Base-by-base conservation (phyloP, 2,888 invertebrate genomes). In the Poecilus cupreus region DNA sequence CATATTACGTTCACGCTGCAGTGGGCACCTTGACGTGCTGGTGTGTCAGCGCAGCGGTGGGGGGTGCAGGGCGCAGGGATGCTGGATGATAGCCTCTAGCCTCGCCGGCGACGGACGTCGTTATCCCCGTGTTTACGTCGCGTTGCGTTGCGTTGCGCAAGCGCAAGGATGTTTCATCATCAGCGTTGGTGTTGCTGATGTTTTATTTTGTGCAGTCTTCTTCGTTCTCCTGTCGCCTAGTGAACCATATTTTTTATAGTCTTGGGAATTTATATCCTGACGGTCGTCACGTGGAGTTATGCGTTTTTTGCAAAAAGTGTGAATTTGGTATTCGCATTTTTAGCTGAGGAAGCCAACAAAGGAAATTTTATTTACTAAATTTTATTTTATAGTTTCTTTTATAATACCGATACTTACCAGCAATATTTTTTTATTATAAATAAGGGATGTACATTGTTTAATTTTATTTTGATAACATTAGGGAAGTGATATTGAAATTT, bases 1-100 rank as follows among this genome's bases (percentile, higher is more conserved):
- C 64, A 68, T 68, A 68, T 68, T 68, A 68, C 64, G 64, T 68
- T 68, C 64, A 68, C 64, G 64, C 64, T 68, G 64, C 64, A 68
- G 32, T 68, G 64, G 64, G 37, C 37, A 68, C 64, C 64, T 68
- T 68, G 64, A 68, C 60, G 60, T 24, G 20, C 8, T 22, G 54
- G 54, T 8, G 54, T n/a, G n/a, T n/a, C n/a, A n/a, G n/a, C n/a
- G 54, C 11, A 22, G 54, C 22, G 20, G 54, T 8, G 60, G 54
- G n/a, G 60, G 6, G n/a, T 24, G 24, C 4, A n/a, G n/a, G 60
- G 24, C 4, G 60, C n/a, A 6, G 60, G 24, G 43, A 13, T 0
- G 43, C 11, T n/a, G 3, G 51, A 51, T 51, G 51, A 51, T 51
- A 51, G 51, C 18, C 51, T 51, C 51, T 51, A 51, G 51, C 18